These are phyloP conservation scores for Petrocephalus schoutedeni DNA, from an alignment of 2,797 vertebrate species.

Conservation along the genomic window DNA sequence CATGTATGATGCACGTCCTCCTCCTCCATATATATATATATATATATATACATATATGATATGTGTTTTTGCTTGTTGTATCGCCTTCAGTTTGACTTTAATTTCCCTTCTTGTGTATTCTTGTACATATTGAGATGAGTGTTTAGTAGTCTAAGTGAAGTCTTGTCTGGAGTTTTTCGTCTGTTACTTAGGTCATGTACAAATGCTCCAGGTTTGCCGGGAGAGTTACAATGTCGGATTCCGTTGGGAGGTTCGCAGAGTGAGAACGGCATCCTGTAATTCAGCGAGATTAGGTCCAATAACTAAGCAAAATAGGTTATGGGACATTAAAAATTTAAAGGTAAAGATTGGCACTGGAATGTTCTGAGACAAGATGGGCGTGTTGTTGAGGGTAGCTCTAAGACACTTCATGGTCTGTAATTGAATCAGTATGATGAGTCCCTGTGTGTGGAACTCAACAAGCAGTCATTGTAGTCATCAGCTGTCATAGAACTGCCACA, in stretches of 20 bases:
- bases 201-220: not conserved
- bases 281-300: not conserved
- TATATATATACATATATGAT: not conserved
- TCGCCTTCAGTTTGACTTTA: not conserved
- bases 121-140: too few relatives aligned
- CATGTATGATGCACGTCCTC: too few relatives aligned
- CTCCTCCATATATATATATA: too few relatives aligned
- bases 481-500: conserved; percentile 61
- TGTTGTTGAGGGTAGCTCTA: not conserved
- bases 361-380: not conserved
- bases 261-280: not conserved
- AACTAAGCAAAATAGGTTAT: not conserved
- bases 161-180: not conserved
- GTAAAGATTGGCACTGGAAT: not conserved
- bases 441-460: conserved; percentile 38
- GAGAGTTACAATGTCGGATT: not conserved
- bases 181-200: not conserved
- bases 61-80: not conserved
- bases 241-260: not conserved
- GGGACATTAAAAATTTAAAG: not conserved
- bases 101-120: too few relatives aligned
- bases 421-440: not conserved
- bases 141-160: not conserved
- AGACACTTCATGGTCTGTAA: not conserved
- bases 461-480: conserved; percentile 64